phyloP scores from a whole-genome alignment of 2,888 invertebrate species.

The Iphiclides podalirius region DNA sequence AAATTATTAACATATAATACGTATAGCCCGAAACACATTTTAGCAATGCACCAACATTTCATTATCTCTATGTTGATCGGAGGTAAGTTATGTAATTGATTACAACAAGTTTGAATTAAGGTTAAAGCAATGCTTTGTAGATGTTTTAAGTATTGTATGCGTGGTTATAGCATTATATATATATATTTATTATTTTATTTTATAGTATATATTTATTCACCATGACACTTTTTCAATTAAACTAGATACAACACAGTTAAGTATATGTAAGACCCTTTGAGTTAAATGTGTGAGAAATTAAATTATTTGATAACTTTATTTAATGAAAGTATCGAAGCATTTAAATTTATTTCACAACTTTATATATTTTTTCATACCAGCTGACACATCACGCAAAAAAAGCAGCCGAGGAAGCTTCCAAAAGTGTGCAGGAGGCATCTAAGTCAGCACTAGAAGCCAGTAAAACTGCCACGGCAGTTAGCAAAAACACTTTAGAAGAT shows the following conservation, averaged over 20 bases:
- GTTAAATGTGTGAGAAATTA: too few relatives aligned
- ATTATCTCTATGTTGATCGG: not conserved
- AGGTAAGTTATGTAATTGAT: not conserved
- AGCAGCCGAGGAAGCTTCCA: conserved; percentile 90
- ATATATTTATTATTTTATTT: too few relatives aligned
- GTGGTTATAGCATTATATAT: too few relatives aligned
- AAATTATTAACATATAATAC: too few relatives aligned
- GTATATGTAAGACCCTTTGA: too few relatives aligned
- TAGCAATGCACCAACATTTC: too few relatives aligned
- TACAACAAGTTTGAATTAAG: not conserved
- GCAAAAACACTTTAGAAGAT: conserved; percentile 93
- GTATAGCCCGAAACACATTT: too few relatives aligned
- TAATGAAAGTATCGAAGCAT: too few relatives aligned
- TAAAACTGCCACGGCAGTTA: conserved; percentile 92
- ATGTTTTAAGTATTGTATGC: not conserved
- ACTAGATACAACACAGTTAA: not conserved
- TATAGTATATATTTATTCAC: not conserved
- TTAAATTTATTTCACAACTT: too few relatives aligned
- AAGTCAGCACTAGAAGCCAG: conserved; percentile 92
- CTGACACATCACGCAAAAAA: conserved; percentile 93
- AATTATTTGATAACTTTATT: too few relatives aligned
- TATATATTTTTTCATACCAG: conserved; percentile 55
- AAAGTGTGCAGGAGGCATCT: conserved; percentile 91
- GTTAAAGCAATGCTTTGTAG: not conserved
- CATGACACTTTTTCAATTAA: too few relatives aligned